Conservation (phyloP, 2,888 invertebrate species). For the Noctuana brunneofusca region DNA sequence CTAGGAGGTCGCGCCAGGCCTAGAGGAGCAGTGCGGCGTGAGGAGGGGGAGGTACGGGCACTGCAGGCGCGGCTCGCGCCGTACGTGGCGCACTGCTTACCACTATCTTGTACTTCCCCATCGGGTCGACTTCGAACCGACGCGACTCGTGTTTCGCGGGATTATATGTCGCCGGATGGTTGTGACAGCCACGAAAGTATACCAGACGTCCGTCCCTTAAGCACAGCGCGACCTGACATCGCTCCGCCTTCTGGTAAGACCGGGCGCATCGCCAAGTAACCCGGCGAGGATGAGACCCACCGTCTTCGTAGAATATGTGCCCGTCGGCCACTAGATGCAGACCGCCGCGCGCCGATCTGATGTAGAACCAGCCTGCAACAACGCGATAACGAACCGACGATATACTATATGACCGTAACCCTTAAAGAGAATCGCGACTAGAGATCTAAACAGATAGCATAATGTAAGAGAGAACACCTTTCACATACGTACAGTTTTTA, state of each 20-base stretch:
- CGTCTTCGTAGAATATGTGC: constrained; percentile 79
- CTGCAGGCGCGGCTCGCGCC: constrained; percentile 24
- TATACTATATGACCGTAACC: constrained; percentile 36
- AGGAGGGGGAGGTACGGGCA: constrained; percentile 59
- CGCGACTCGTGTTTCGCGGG: constrained; percentile 74
- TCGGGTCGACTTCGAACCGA: constrained; percentile 73
- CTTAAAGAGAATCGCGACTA: neutral
- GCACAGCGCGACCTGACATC: constrained; percentile 77
- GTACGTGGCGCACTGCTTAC: constrained; percentile 54
- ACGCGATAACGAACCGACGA: constrained; percentile 33
- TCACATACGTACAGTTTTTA: neutral
- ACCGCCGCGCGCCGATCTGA: constrained; percentile 76
- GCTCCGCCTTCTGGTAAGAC: constrained; percentile 77
- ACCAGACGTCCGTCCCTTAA: constrained; percentile 75
- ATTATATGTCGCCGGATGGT: constrained; percentile 75
- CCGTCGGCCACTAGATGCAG: constrained; percentile 75
- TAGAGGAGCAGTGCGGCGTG: constrained; percentile 73
- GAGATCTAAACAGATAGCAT: neutral
- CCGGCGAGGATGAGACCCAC: constrained; percentile 74
- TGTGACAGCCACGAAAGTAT: constrained; percentile 75
- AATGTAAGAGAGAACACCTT: neutral
- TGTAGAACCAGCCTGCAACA: constrained; percentile 79
- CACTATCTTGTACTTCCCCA: constrained; percentile 80
- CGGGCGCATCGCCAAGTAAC: constrained; percentile 78
- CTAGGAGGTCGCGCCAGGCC: constrained; percentile 82